Conservation (phyloP, 2,888 invertebrate genomes). For the Cataglyphis albicans region DNA sequence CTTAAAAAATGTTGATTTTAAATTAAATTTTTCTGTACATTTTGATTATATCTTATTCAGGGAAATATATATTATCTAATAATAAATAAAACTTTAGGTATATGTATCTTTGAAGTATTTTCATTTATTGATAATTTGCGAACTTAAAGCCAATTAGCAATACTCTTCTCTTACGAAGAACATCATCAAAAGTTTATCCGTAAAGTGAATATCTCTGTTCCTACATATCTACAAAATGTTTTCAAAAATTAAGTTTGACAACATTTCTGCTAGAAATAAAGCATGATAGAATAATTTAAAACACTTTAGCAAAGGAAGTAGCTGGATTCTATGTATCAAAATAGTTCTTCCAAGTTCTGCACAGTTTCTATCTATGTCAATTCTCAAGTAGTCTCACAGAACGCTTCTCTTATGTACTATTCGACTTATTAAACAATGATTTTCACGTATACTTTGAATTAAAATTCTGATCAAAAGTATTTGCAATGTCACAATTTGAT, state of each 20-base stretch:
- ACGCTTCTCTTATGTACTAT: conserved; percentile 29
- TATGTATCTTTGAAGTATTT: neutral
- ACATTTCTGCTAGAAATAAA: conserved; percentile 18
- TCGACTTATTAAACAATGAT: conserved; percentile 21
- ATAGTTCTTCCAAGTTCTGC: conserved; percentile 14
- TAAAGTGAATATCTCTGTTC: neutral
- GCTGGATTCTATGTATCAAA: neutral
- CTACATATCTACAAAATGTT: neutral
- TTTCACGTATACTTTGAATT: neutral
- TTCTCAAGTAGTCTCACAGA: neutral
- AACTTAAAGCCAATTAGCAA: conserved; percentile 29
- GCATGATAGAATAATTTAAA: conserved; percentile 30
- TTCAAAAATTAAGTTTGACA: conserved; percentile 29
- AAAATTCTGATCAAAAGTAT: neutral
- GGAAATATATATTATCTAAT: neutral
- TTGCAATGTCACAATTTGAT: too few relatives aligned
- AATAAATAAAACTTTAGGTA: neutral
- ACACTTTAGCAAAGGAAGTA: neutral
- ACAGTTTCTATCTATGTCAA: conserved; percentile 9
- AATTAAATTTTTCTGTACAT: neutral
- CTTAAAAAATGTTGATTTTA: neutral
- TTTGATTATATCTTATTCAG: neutral
- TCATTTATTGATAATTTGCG: conserved; percentile 14
- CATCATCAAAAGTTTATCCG: conserved; percentile 17
- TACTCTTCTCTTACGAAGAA: conserved; percentile 13